Evolutionary conservation across 2,797 vertebrate species (phyloP), one percentile per base, ranked within the genome.

Genomic region (Benthosema pterotum): DNA sequence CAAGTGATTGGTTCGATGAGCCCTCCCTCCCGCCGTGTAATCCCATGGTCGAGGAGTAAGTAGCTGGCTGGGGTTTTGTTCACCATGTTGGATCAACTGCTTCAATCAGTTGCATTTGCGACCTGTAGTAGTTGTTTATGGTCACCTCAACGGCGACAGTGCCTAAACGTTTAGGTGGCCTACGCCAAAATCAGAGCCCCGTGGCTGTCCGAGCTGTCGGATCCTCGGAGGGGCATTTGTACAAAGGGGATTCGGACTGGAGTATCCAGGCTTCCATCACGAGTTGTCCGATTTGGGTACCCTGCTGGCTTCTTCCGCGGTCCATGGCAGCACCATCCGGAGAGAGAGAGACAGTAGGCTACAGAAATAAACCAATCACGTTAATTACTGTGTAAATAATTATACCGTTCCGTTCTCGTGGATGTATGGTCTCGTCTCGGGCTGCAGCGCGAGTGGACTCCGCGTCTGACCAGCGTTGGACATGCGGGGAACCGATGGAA

Each of bases 21-120:
- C n/a, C n/a, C n/a, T n/a, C n/a, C 8, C 32, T 9, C 11, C 32
- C 32, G 8, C 5, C 32, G 3, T 38, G 32, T 38, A 38, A 38
- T 38, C 32, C 32, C 32, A 38, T 38, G 32, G 32, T 11, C 32
- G 32, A 38, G 32, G 32, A 38, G 32, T 38, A 63, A 38, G 32
- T 38, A 63, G 75, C 54, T 67, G 77, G 77, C 71, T 72, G 52
- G 8, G 60, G 18, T 71, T 62, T 47, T 46, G 63, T 68, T 72
- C 83, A 90, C 91, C 92, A 92, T 92, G 90, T 84, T 75, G 89
- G 85, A 84, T 89, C 75, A 67, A 79, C 46, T 42, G 69, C 52
- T 65, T 49, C 59, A 57, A 42, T 73, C 45, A 62, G 62, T 70
- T 63, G 48, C 63, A 57, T 57, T 38, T 38, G 55, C 67, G 65